Conservation (phyloP, 2,113 vertebrate genomes). For the Heterocephalus glaber region DNA sequence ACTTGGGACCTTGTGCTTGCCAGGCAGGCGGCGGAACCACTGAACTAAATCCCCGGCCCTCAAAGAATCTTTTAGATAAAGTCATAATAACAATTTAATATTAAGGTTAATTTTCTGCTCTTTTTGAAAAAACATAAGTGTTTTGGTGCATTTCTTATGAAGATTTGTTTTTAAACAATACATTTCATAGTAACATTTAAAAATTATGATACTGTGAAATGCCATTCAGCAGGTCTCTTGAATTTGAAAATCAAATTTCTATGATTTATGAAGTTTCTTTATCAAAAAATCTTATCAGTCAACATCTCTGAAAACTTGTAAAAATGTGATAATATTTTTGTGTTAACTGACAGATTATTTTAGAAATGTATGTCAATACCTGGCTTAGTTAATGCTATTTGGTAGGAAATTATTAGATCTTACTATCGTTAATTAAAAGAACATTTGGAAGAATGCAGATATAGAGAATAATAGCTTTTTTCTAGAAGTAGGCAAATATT, state of each 20-base stretch:
- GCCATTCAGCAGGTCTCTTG: constrained; percentile 57
- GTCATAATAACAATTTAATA: constrained; percentile 22
- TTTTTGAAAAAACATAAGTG: constrained; percentile 36
- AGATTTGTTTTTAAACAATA: constrained; percentile 76
- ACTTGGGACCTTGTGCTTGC: too few species aligned
- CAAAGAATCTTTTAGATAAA: constrained; percentile 15
- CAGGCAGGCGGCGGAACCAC: too few species aligned
- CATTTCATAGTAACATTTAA: constrained; percentile 73
- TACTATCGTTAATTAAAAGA: constrained; percentile 76
- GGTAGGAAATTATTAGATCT: constrained; percentile 67
- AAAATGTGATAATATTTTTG: constrained; percentile 68
- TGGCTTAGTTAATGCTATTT: constrained; percentile 67
- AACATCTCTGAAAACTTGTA: constrained; percentile 43
- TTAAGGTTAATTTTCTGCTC: constrained; percentile 35
- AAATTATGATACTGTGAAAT: constrained; percentile 73
- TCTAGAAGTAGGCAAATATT: constrained; percentile 74
- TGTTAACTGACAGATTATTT: constrained; percentile 40
- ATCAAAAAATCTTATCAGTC: constrained; percentile 58
- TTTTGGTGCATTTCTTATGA: constrained; percentile 67
- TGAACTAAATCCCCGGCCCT: too few species aligned
- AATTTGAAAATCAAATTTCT: constrained; percentile 75
- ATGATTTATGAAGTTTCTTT: constrained; percentile 67
- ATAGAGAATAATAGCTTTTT: constrained; percentile 76
- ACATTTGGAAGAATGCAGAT: constrained; percentile 78
- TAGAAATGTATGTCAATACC: constrained; percentile 69